Conservation (phyloP, 92 coral and sea anemone genomes). For the Virgularia gustaviana region DNA sequence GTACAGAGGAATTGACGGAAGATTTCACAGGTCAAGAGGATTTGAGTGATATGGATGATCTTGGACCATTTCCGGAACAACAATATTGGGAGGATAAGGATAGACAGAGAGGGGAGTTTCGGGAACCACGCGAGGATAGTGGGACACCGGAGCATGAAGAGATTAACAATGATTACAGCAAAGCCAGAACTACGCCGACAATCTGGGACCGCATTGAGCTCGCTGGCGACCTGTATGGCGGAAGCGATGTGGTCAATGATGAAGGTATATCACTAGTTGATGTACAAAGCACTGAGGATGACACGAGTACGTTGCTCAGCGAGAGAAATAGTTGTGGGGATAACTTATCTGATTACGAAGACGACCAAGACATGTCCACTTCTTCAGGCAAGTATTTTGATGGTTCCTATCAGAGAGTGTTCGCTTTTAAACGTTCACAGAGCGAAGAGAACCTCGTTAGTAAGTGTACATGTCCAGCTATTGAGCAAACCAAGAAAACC, state of each 20-base stretch:
- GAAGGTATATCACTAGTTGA: conserved; percentile 10
- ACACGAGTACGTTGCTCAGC: conserved; percentile 12
- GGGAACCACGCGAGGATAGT: too few species aligned
- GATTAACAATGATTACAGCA: too few species aligned
- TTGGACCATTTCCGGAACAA: neutral
- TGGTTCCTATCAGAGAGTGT: conserved; percentile 13
- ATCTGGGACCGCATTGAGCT: neutral
- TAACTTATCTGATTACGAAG: neutral
- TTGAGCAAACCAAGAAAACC: neutral
- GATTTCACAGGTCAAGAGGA: conserved; percentile 5
- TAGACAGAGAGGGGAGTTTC: too few species aligned
- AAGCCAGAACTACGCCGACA: too few species aligned
- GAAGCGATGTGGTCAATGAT: neutral
- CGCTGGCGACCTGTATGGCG: neutral
- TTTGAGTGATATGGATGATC: conserved; percentile 2
- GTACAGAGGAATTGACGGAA: conserved; percentile 12
- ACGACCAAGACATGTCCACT: neutral
- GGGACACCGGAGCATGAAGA: too few species aligned
- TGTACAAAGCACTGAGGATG: conserved; percentile 4
- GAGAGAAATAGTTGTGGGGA: conserved; percentile 23
- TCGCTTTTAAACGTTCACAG: conserved; percentile 5
- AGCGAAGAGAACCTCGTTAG: conserved; percentile 30
- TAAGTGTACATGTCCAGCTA: conserved; percentile 2
- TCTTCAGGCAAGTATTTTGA: neutral
- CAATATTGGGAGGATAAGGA: too few species aligned